Percentiles rank a stretch among this genome's conserved stretches.
phyloP scores from a whole-genome alignment of 2,113 vertebrate species.

The Grus americana region DNA sequence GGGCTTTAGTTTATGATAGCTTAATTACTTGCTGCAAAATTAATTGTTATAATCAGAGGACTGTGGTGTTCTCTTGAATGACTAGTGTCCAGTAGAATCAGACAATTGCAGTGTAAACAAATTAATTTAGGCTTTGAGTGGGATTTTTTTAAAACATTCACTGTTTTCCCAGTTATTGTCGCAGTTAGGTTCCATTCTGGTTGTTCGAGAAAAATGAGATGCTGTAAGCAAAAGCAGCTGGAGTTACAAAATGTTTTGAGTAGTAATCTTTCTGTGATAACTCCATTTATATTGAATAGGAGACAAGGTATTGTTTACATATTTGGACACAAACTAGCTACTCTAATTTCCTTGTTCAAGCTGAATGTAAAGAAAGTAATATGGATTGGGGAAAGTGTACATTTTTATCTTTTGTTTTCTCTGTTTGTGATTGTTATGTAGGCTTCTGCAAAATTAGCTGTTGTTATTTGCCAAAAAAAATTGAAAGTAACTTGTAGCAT shows the following conservation, averaged over 20 bases:
- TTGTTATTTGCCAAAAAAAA: not conserved
- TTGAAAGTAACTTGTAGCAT: not conserved
- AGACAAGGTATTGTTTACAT: not conserved
- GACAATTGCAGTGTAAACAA: not conserved
- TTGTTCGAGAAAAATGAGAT: not conserved
- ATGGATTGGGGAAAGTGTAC: not conserved
- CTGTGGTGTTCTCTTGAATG: not conserved
- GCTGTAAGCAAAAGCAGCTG: not conserved
- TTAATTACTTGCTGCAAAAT: not conserved
- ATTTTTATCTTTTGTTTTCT: not conserved
- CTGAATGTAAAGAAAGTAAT: not conserved
- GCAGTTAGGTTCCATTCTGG: not conserved
- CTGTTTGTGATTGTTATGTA: not conserved
- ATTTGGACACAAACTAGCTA: not conserved
- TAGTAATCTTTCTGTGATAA: not conserved
- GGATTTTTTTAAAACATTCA: not conserved
- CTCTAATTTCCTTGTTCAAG: not conserved
- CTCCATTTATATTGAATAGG: not conserved
- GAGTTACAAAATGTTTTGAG: not conserved
- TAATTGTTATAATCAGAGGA: not conserved
- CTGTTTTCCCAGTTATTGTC: not conserved
- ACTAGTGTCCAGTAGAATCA: not conserved
- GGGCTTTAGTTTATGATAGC: not conserved
- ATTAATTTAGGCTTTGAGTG: not conserved
- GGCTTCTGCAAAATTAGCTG: not conserved